Percentiles rank a stretch among this genome's conserved stretches.
phyloP scores from a whole-genome alignment of 2,113 vertebrate genomes.

The Otus sunia region DNA sequence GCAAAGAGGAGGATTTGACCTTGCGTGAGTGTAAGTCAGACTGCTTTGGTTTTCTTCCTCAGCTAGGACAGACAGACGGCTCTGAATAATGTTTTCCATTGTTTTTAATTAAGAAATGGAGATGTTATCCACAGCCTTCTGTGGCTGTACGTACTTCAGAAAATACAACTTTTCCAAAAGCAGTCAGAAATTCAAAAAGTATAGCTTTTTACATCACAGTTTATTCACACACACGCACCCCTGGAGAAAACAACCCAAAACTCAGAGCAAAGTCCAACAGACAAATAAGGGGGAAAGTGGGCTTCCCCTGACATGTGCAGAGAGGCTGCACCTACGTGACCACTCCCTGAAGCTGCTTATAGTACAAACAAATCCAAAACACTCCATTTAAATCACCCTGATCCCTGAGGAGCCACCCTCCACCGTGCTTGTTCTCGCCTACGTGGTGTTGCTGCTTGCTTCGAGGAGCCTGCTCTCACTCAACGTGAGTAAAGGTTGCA shows the following conservation, averaged over 20 bases:
- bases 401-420: neutral
- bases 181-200: neutral
- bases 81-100: neutral
- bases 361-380: neutral
- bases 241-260: neutral
- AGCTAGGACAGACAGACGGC: neutral
- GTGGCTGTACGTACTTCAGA: neutral
- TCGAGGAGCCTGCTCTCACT: neutral
- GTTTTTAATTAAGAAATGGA: neutral
- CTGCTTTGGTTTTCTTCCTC: neutral
- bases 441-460: neutral
- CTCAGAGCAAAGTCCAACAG: neutral
- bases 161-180: neutral
- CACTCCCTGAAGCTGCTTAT: neutral
- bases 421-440: accelerated
- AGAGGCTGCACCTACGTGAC: neutral
- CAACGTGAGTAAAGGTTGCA: neutral
- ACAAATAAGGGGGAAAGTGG: neutral
- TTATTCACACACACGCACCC: neutral
- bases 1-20: neutral
- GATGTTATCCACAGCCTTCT: neutral
- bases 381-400: neutral
- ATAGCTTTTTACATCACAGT: neutral
- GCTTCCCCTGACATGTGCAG: neutral
- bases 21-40: neutral